Evolutionary conservation across 2,888 invertebrate genomes (phyloP).

Genomic region (Archips crataeganus): DNA sequence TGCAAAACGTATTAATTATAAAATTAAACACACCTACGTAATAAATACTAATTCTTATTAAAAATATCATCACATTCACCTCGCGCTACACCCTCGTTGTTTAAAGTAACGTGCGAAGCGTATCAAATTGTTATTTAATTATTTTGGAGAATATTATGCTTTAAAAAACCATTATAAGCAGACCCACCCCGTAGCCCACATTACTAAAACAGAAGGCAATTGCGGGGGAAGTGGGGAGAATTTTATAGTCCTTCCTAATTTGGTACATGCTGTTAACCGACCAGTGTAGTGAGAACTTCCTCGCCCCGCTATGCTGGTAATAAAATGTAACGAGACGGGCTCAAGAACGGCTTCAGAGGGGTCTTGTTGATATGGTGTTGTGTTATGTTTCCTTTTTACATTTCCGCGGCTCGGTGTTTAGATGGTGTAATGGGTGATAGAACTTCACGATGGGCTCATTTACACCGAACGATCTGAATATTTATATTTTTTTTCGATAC

Average conservation of each 20-base stretch:
- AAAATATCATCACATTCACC: slow-evolving; percentile 39
- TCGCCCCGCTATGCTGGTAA: slow-evolving; percentile 3
- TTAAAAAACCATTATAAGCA: slow-evolving; percentile 17
- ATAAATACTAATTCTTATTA: slow-evolving; percentile 40
- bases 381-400: slow-evolving; percentile 42
- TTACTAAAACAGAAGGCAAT: slow-evolving; percentile 6
- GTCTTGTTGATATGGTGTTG: slow-evolving; percentile 21
- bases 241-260: slow-evolving; percentile 25
- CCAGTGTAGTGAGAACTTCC: slow-evolving; percentile 15
- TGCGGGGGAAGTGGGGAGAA: slow-evolving; percentile 3
- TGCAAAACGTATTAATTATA: slow-evolving; percentile 29
- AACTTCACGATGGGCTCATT: slow-evolving; percentile 37
- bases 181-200: slow-evolving; percentile 3
- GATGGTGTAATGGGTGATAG: slow-evolving; percentile 42
- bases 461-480: slow-evolving; percentile 14
- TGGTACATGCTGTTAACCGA: slow-evolving; percentile 28
- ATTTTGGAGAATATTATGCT: slow-evolving; percentile 42
- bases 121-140: slow-evolving; percentile 44
- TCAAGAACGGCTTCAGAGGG: slow-evolving; percentile 6
- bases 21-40: slow-evolving; percentile 33
- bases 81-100: slow-evolving; percentile 30
- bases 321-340: slow-evolving; percentile 8
- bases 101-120: slow-evolving; percentile 41
- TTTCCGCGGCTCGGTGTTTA: slow-evolving; percentile 43
- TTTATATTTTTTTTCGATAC: too few species aligned